A percentile compares a stretch with the other conserved stretches of the same genome.
Conservation (phyloP, 2,888 invertebrate genomes). For the Amphipoea lucens region DNA sequence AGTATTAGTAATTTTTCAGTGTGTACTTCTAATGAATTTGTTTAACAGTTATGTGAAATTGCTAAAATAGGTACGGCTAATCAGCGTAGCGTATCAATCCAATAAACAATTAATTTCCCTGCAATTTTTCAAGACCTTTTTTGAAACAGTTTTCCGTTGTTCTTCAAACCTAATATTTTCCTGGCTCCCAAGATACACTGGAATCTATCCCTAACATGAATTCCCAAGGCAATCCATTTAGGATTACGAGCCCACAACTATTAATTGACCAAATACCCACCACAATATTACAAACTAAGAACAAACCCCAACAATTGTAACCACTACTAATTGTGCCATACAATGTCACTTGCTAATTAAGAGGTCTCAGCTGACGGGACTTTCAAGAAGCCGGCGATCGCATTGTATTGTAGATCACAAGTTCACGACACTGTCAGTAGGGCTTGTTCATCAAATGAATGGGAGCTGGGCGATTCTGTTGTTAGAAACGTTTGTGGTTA, state of each 20-base stretch:
- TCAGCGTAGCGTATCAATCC: background rate
- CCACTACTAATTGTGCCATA: constrained; percentile 73
- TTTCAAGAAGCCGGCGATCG: constrained; percentile 68
- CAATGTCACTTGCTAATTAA: constrained; percentile 78
- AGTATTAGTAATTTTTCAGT: background rate
- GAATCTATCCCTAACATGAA: background rate
- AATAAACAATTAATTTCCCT: background rate
- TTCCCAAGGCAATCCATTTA: constrained; percentile 36
- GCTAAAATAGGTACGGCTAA: background rate
- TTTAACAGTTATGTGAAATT: background rate
- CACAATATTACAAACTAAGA: constrained; percentile 38
- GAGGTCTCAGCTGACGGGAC: constrained; percentile 65
- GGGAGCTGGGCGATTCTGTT: background rate
- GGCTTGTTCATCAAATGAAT: constrained; percentile 48
- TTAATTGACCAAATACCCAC: constrained; percentile 63
- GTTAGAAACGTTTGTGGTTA: background rate
- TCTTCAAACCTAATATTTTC: background rate
- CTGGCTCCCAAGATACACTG: accelerated
- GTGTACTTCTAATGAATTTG: background rate
- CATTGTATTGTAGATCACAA: constrained; percentile 75
- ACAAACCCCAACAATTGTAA: constrained; percentile 47
- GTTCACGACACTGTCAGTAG: constrained; percentile 64
- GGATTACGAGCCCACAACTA: constrained; percentile 15
- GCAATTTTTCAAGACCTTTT: background rate
- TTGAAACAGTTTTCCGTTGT: background rate